Percentiles rank a stretch among this genome's conserved stretches.
phyloP scores from a whole-genome alignment of 2,797 vertebrate species.

The Notolabrus celidotus region DNA sequence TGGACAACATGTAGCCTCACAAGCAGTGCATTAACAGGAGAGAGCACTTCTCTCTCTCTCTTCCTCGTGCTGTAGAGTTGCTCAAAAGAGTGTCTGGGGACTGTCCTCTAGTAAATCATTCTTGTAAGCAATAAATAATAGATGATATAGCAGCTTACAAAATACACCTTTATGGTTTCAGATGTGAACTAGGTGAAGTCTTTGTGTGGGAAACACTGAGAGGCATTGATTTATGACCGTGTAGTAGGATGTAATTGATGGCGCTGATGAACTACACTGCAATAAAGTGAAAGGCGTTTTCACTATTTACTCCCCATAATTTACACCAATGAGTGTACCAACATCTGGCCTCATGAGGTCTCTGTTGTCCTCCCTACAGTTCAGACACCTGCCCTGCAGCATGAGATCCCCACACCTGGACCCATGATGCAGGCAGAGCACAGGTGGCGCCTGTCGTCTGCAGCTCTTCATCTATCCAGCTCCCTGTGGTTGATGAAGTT shows the following conservation, averaged over 20 bases:
- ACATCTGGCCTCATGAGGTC: neutral
- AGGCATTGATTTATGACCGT: neutral
- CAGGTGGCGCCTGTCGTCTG: neutral
- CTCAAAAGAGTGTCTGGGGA: neutral
- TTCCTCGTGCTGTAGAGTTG: neutral
- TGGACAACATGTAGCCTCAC: neutral
- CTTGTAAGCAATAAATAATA: neutral
- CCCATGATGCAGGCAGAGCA: neutral
- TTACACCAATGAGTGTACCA: neutral
- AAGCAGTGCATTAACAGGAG: neutral
- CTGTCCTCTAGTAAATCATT: neutral
- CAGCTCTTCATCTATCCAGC: constrained; percentile 3
- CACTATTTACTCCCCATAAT: no score
- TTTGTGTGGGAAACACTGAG: neutral
- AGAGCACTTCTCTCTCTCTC: neutral
- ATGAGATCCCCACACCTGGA: neutral
- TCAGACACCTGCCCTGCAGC: neutral
- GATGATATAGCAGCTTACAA: neutral
- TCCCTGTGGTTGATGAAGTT: neutral
- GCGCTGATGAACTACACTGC: neutral
- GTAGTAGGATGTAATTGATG: neutral
- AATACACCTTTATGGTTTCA: neutral
- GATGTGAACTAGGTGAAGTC: neutral
- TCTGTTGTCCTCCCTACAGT: neutral
- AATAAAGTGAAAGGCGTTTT: neutral